A percentile compares a stretch with the other conserved stretches of the same genome.
phyloP scores from a whole-genome alignment of 2,113 vertebrate genomes.

The Cnemophilus loriae region DNA sequence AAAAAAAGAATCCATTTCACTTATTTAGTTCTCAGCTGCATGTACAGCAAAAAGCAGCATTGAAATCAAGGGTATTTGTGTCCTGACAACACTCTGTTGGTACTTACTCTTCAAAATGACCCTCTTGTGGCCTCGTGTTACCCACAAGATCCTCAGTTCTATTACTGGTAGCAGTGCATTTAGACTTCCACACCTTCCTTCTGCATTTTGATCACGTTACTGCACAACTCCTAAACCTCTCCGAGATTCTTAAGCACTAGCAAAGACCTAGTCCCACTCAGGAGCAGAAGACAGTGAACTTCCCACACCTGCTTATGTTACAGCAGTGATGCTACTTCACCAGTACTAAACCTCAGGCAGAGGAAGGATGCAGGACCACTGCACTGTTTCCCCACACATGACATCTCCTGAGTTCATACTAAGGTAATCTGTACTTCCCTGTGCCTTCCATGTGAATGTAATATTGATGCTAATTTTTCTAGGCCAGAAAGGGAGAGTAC shows the following conservation, averaged over 20 bases:
- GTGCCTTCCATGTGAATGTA: neutral
- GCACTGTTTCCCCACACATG: neutral
- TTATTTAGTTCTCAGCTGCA: neutral
- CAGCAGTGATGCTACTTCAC: neutral
- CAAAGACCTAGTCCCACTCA: neutral
- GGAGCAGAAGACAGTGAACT: neutral
- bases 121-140: slow-evolving; percentile 20
- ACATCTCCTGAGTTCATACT: neutral
- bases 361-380: neutral
- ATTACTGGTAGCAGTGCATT: neutral
- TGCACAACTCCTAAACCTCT: neutral
- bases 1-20: neutral
- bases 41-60: neutral
- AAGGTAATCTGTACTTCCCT: neutral
- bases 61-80: neutral
- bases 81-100: slow-evolving; percentile 2
- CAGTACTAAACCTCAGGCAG: neutral
- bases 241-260: slow-evolving; percentile 14
- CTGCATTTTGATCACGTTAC: neutral
- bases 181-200: slow-evolving; percentile 20
- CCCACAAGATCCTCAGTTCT: neutral
- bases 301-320: neutral
- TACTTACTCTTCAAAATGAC: slow-evolving; percentile 40
- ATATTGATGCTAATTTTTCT: neutral
- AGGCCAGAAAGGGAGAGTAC: neutral